These are phyloP conservation scores for Lethenteron reissneri DNA, from an alignment of 2,113 vertebrate species.

Conservation along the genomic window DNA sequence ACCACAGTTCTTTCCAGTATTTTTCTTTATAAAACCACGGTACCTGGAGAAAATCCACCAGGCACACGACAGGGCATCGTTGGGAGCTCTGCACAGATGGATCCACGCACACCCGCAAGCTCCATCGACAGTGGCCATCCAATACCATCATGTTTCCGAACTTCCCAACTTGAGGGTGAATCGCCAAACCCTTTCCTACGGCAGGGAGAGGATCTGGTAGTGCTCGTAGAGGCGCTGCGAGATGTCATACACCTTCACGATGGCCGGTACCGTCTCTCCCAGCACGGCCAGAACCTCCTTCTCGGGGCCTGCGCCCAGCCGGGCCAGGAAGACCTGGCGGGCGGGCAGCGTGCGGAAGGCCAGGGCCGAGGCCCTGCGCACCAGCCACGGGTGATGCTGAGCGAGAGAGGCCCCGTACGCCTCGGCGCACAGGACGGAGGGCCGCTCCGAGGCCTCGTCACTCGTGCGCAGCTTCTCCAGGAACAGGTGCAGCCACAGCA, in stretches of 20 bases:
- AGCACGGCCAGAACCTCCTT: constrained; percentile 43
- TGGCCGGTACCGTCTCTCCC: constrained; percentile 46
- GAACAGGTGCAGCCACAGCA: constrained; percentile 82
- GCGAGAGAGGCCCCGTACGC: constrained; percentile 60
- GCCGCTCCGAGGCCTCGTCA: constrained; percentile 21
- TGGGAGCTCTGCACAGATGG: no score
- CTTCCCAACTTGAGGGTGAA: no score
- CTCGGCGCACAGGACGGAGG: constrained; percentile 44
- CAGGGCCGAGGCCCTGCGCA: constrained; percentile 39
- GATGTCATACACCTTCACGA: constrained; percentile 36
- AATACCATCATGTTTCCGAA: no score
- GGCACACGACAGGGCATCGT: no score
- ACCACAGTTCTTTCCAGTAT: no score
- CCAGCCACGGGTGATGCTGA: constrained; percentile 47
- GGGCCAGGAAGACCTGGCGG: constrained; percentile 39
- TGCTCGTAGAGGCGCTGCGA: constrained; percentile 46
- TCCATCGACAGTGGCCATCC: no score
- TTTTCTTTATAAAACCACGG: no score
- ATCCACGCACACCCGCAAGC: no score
- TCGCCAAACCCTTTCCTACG: constrained; percentile 19
- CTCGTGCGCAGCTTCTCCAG: constrained; percentile 48
- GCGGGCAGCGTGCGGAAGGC: constrained; percentile 48
- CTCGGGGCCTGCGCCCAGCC: constrained; percentile 48
- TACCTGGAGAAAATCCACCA: no score
- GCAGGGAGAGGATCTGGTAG: constrained; percentile 40